Evolutionary conservation across 1,140 invertebrate species (phyloP).

Genomic region (Myzus persicae): DNA sequence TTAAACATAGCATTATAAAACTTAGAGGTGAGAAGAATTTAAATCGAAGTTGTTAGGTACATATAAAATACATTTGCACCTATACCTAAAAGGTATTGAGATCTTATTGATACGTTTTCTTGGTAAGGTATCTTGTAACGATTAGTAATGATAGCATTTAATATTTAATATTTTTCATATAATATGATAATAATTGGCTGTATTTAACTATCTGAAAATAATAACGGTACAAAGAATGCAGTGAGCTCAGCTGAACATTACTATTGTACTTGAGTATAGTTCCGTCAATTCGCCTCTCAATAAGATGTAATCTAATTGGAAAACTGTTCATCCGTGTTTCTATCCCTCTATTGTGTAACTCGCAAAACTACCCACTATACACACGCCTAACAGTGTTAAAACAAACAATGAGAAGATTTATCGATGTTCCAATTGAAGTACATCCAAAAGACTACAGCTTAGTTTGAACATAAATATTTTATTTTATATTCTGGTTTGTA

Average conservation of each 20-base stretch:
- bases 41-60: not conserved
- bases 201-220: not conserved
- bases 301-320: conserved; percentile 49
- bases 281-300: not conserved
- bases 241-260: too few relatives aligned
- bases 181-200: not conserved
- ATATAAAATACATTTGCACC: not conserved
- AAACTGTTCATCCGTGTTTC: conserved; percentile 43
- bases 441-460: not conserved
- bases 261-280: not conserved
- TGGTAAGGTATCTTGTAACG: too few relatives aligned
- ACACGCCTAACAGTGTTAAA: not conserved
- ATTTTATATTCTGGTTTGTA: not conserved
- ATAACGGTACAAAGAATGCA: not conserved
- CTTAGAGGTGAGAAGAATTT: not conserved
- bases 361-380: not conserved
- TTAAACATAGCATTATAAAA: not conserved
- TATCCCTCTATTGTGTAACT: not conserved
- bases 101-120: too few relatives aligned
- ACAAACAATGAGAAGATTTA: conserved; percentile 47
- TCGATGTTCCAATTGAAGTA: conserved; percentile 44
- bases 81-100: not conserved
- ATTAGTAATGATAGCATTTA: not conserved
- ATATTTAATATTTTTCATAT: not conserved
- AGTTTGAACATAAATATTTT: not conserved